phyloP scores from a whole-genome alignment of 2,888 invertebrate genomes.

The Aquatica leii region DNA sequence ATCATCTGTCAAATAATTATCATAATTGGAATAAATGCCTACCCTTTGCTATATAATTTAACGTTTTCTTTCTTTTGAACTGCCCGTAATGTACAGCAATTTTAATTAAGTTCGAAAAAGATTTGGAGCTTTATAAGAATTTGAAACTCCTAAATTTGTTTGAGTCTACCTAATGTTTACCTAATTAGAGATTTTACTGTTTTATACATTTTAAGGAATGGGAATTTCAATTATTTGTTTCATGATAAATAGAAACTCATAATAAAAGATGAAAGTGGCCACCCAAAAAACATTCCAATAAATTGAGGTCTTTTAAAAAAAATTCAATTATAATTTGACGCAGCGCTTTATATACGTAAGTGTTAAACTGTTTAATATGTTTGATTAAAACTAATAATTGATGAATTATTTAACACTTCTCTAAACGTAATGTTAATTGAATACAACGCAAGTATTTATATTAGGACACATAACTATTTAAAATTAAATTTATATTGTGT shows the following conservation, averaged over 20 bases:
- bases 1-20: constrained; percentile 38
- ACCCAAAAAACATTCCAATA: constrained; percentile 4
- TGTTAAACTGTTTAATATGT: constrained; percentile 3
- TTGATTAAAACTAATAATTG: no score
- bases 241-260: neutral
- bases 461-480: no score
- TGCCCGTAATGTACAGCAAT: constrained; percentile 33
- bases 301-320: constrained; percentile 5
- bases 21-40: constrained; percentile 35
- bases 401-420: no score
- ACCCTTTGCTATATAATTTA: constrained; percentile 36
- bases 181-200: neutral
- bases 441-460: no score
- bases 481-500: no score
- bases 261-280: neutral
- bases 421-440: no score
- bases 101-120: constrained; percentile 32
- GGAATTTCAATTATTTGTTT: constrained; percentile 1
- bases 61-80: constrained; percentile 29
- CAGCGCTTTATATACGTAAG: neutral
- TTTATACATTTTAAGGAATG: neutral
- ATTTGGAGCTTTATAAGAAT: constrained; percentile 2
- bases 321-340: neutral
- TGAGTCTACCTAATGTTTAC: constrained; percentile 1
- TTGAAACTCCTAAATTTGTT: constrained; percentile 24